Evolutionary conservation across 1,140 invertebrate genomes (phyloP).

Genomic region (Phthorimaea operculella): DNA sequence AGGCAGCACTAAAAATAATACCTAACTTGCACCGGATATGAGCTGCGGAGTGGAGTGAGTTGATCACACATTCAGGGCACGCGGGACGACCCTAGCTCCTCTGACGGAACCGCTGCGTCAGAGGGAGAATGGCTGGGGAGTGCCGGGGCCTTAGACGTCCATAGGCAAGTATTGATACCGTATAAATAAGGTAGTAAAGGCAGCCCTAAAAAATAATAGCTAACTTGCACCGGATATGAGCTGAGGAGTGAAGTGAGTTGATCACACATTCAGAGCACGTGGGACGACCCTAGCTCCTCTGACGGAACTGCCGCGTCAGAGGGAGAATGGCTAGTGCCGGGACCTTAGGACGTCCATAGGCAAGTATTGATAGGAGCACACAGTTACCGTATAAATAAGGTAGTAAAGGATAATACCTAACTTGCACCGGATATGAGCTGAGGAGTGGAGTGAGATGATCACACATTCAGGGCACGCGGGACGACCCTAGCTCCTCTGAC

Average conservation of each 20-base stretch:
- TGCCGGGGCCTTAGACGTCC: too few relatives aligned
- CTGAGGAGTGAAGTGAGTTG: conserved; percentile 7
- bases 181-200: too few relatives aligned
- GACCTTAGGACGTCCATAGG: too few relatives aligned
- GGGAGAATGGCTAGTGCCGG: too few relatives aligned
- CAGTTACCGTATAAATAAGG: too few relatives aligned
- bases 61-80: conserved; percentile 6
- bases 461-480: conserved; percentile 3
- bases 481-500: background rate
- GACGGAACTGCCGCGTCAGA: background rate
- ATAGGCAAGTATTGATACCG: too few relatives aligned
- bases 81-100: background rate
- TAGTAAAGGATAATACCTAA: conserved; percentile 3
- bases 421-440: conserved; percentile 10
- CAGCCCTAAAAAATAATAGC: background rate
- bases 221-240: conserved; percentile 9
- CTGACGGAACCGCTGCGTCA: background rate
- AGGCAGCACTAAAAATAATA: background rate
- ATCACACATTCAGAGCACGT: conserved; percentile 5
- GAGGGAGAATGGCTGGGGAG: too few relatives aligned
- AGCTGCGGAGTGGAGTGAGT: conserved; percentile 8
- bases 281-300: background rate
- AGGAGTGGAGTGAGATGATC: conserved; percentile 7
- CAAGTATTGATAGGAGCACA: too few relatives aligned
- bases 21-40: conserved; percentile 7